Evolutionary conservation across 1,140 invertebrate genomes (phyloP).

Genomic region (Bombus turneri): DNA sequence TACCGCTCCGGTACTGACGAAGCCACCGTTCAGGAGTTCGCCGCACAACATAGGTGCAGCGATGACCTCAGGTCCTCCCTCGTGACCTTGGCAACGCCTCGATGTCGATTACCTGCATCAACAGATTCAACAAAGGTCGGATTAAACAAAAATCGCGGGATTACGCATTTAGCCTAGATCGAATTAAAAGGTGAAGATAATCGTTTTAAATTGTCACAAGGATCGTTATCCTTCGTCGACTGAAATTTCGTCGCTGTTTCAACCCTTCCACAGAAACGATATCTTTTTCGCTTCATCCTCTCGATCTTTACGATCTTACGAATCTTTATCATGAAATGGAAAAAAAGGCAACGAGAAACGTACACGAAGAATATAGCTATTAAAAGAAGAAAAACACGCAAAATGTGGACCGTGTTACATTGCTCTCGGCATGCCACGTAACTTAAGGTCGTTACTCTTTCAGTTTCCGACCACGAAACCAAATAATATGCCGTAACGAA

Average conservation of each 20-base stretch:
- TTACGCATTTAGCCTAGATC: background rate
- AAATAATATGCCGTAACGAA: conserved; percentile 38
- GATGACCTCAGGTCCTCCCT: conserved; percentile 69
- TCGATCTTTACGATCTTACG: too few species aligned
- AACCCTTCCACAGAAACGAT: too few species aligned
- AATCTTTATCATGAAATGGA: background rate
- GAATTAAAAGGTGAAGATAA: background rate
- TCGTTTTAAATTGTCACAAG: background rate
- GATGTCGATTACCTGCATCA: conserved; percentile 57
- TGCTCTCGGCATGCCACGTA: background rate
- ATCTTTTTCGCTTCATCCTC: too few species aligned
- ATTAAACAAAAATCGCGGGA: conserved; percentile 33
- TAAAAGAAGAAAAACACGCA: conserved; percentile 1
- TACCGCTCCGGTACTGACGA: conserved; percentile 81
- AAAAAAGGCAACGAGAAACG: background rate
- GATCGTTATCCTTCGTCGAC: too few species aligned
- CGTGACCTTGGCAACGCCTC: conserved; percentile 67
- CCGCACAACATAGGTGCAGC: conserved; percentile 82
- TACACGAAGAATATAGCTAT: background rate
- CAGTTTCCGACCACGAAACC: conserved; percentile 25
- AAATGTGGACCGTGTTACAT: conserved; percentile 12
- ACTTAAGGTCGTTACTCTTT: conserved; percentile 50
- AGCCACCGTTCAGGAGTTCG: conserved; percentile 81
- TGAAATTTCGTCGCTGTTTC: too few species aligned
- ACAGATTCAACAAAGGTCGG: conserved; percentile 2